Evolutionary conservation across 2,888 invertebrate species (phyloP), one percentile per base, ranked within the genome.

Genomic region (Xestia sexstrigata): DNA sequence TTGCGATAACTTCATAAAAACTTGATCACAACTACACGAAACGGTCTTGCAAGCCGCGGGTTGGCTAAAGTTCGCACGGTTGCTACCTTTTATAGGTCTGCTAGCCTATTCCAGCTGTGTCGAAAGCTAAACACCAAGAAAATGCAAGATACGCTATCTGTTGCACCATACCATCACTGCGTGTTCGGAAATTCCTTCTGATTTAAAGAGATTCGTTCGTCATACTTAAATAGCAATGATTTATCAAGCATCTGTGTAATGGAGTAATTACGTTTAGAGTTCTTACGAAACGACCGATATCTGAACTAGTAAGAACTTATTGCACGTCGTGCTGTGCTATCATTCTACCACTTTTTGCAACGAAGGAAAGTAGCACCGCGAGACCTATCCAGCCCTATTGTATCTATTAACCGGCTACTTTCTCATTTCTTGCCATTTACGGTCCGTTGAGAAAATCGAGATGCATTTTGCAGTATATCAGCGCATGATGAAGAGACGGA

Each of bases 401-500:
- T 96, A 96, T 96, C 96, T 96, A 96, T 96, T 96, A 96, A 92
- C 92, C 85, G 91, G 92, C 93, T 94, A 96, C 96, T 96, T 96
- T 96, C 96, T 95, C 94, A 95, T 95, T 96, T 95, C 95, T 92
- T 95, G 91, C 96, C 96, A 93, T 96, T 94, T 95, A 96, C 93
- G 95, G 96, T 91, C 91, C 91, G 94, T 93, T 93, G 94, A 95
- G 95, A 96, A 95, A 96, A 95, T 94, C 94, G 90, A 94, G 94
- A 94, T 94, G 93, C 93, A 94, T 94, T 94, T 93, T 91, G 92
- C 83, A 79, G 88, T 87, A 88, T 91, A 93, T 92, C 92, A 91
- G 91, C 88, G 89, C 90, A 91, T 92, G 91, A 93, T 91, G 93
- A 92, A 92, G 91, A 91, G 88, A 89, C 89, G 85, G 89, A 82